Conservation (phyloP, 2,888 invertebrate species). For the Bibio marci region DNA sequence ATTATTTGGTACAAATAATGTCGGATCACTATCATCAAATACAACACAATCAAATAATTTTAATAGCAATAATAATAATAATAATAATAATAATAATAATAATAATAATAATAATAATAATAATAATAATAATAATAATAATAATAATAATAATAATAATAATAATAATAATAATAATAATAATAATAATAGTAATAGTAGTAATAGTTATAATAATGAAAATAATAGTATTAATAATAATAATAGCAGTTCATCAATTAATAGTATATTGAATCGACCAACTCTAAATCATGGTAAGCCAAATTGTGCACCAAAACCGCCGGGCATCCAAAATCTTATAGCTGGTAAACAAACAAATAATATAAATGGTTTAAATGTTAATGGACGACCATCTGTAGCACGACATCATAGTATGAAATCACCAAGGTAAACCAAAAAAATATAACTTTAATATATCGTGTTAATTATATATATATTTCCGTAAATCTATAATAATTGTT, state of each 20-base stretch:
- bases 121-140: no score
- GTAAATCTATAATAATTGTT: no score
- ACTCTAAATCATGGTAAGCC: slow-evolving; percentile 57
- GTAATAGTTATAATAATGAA: slow-evolving; percentile 8
- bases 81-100: not conserved
- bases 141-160: not conserved
- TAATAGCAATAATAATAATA: slow-evolving; percentile 4
- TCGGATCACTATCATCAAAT: no score
- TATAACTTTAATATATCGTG: slow-evolving; percentile 1
- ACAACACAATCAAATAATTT: no score
- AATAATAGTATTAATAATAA: not conserved
- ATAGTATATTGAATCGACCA: slow-evolving; percentile 18
- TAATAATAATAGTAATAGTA: no score
- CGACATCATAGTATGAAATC: slow-evolving; percentile 73
- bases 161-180: no score
- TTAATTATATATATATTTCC: no score
- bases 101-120: not conserved
- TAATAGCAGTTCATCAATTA: slow-evolving; percentile 6
- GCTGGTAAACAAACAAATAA: slow-evolving; percentile 18
- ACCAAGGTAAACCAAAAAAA: slow-evolving; percentile 49
- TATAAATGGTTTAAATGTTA: slow-evolving; percentile 17
- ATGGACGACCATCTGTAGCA: slow-evolving; percentile 34
- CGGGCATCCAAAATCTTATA: slow-evolving; percentile 31
- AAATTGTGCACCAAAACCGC: slow-evolving; percentile 70
- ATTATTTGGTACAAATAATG: slow-evolving; percentile 19